A percentile compares a stretch with the other conserved stretches of the same genome.
Conservation (phyloP, 2,113 vertebrate species). For the Gobio gobio region DNA sequence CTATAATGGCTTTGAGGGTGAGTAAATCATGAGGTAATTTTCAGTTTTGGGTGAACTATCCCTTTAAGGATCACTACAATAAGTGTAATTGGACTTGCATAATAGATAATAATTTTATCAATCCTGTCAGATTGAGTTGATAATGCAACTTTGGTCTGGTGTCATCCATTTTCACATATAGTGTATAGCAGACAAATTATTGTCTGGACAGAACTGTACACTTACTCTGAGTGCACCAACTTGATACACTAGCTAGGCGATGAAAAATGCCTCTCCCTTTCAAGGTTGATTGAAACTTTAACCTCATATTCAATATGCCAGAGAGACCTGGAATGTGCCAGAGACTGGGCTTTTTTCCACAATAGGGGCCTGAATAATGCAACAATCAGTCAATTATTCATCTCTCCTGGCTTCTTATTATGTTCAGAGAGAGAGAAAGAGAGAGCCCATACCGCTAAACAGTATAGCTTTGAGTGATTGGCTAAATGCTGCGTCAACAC, state of each 20-base stretch:
- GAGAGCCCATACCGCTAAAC: constrained; percentile 19
- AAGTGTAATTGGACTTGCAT: neutral
- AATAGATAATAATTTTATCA: neutral
- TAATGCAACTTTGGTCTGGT: neutral
- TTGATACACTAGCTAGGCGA: neutral
- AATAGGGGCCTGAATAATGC: constrained; percentile 32
- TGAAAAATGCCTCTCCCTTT: constrained; percentile 84
- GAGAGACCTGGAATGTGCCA: constrained; percentile 87
- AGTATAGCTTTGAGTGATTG: constrained; percentile 16
- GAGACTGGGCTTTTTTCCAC: constrained; percentile 28
- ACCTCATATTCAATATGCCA: constrained; percentile 89
- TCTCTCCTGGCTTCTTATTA: constrained; percentile 55
- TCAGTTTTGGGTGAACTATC: too few relatives aligned
- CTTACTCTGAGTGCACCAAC: constrained; percentile 12
- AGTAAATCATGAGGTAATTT: too few relatives aligned
- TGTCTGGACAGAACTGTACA: constrained; percentile 7
- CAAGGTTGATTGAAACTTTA: constrained; percentile 93
- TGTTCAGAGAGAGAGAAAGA: constrained; percentile 21
- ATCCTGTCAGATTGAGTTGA: neutral
- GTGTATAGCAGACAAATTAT: neutral
- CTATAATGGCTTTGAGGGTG: too few relatives aligned
- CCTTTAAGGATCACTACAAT: neutral
- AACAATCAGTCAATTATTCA: constrained; percentile 42
- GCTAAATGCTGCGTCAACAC: constrained; percentile 33
- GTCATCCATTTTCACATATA: neutral